These are phyloP conservation scores for Synergus gifuensis DNA, from an alignment of 2,888 invertebrate genomes.

Conservation along the genomic window DNA sequence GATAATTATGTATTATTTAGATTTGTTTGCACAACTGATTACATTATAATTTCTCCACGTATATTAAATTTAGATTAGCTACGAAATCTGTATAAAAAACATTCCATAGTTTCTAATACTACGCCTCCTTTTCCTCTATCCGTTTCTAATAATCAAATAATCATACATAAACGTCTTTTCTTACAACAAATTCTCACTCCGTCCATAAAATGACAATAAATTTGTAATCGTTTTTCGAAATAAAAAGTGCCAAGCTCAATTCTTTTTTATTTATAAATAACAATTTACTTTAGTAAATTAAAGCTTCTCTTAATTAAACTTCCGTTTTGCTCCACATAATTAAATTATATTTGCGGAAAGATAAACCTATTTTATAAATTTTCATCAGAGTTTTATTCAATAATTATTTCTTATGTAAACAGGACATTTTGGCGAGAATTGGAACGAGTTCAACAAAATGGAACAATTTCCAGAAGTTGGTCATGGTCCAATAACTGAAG, in stretches of 20 bases:
- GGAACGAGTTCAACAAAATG: not conserved
- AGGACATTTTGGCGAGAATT: not conserved
- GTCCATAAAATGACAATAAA: not conserved
- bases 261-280: not conserved
- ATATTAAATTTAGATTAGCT: no score
- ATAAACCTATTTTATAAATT: not conserved
- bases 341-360: not conserved
- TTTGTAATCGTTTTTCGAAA: not conserved
- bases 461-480: not conserved
- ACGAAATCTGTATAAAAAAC: not conserved
- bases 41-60: no score
- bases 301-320: not conserved
- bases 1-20: slow-evolving; percentile 1
- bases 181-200: not conserved
- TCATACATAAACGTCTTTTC: not conserved
- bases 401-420: not conserved
- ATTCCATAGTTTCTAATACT: not conserved
- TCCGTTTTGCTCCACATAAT: not conserved
- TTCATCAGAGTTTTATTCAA: not conserved
- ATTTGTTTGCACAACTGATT: no score
- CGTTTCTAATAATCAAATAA: not conserved
- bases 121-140: not conserved
- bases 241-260: not conserved
- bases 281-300: not conserved
- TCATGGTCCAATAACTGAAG: slow-evolving; percentile 54